Evolutionary conservation across 2,797 vertebrate species (phyloP).

Genomic region (Mycteria americana): DNA sequence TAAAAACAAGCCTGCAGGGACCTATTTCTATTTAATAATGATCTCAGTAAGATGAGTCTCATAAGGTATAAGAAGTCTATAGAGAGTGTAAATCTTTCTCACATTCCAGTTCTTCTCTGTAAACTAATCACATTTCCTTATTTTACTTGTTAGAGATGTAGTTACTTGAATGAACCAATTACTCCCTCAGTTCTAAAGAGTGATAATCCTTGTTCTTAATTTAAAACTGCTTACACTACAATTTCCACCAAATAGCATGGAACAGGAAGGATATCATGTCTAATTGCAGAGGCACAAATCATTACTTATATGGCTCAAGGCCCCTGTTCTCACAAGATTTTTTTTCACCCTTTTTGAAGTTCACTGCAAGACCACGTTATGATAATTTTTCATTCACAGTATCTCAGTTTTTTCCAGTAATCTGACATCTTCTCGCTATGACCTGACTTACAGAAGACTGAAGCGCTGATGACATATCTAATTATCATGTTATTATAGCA

Average conservation of each 20-base stretch:
- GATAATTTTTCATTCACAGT: neutral
- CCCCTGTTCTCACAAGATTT: neutral
- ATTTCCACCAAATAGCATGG: neutral
- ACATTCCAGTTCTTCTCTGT: conserved; percentile 14
- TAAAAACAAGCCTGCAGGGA: conserved; percentile 19
- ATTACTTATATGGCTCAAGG: neutral
- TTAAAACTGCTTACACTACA: conserved; percentile 24
- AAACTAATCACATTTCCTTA: conserved; percentile 1
- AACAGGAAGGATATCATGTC: neutral
- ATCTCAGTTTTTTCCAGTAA: neutral
- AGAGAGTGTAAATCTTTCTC: neutral
- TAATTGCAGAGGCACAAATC: conserved; percentile 10
- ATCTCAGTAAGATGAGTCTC: neutral
- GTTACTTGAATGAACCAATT: conserved; percentile 14
- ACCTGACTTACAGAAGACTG: neutral
- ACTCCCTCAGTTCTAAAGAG: conserved; percentile 5
- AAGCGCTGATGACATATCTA: neutral
- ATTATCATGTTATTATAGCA: neutral
- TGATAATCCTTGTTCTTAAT: neutral
- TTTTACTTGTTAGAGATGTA: neutral
- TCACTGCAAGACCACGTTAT: neutral
- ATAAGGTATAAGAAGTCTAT: neutral
- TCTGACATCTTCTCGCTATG: neutral
- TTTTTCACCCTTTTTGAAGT: neutral
- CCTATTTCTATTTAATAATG: neutral